Percentiles rank a stretch among this genome's conserved stretches.
Evolutionary conservation across 2,888 invertebrate genomes (phyloP).

Genomic region (Dioctria linearis): DNA sequence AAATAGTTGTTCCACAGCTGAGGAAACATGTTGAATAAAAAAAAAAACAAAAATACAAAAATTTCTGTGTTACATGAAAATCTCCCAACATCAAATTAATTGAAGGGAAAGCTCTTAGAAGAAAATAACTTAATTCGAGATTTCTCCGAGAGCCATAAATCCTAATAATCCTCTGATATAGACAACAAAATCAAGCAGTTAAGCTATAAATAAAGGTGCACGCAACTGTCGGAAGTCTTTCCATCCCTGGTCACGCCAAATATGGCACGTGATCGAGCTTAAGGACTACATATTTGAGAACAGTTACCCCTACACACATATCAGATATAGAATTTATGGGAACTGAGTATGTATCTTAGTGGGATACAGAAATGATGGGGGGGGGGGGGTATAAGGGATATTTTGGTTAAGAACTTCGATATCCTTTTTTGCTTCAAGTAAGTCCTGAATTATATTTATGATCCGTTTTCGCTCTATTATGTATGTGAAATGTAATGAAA

Average conservation of each 20-base stretch:
- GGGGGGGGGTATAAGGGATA: too few relatives aligned
- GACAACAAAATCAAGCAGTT: slow-evolving; percentile 12
- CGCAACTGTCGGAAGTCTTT: slow-evolving; percentile 1
- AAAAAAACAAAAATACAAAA: too few relatives aligned
- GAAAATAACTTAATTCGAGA: neutral
- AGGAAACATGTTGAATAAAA: too few relatives aligned
- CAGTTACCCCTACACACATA: neutral
- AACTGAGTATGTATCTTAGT: neutral
- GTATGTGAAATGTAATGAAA: too few relatives aligned
- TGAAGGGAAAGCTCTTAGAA: too few relatives aligned
- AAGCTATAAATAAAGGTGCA: slow-evolving; percentile 4
- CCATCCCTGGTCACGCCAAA: slow-evolving; percentile 8
- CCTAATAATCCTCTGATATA: slow-evolving; percentile 25
- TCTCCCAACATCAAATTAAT: too few relatives aligned
- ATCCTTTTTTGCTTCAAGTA: too few relatives aligned
- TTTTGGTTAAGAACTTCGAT: too few relatives aligned
- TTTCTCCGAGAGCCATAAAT: slow-evolving; percentile 10
- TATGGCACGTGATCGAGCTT: slow-evolving; percentile 2
- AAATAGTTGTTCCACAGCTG: too few relatives aligned
- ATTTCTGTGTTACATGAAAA: too few relatives aligned
- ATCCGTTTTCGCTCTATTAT: too few relatives aligned
- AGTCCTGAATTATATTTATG: too few relatives aligned
- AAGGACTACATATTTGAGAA: neutral
- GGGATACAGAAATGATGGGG: neutral
- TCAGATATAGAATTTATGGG: slow-evolving; percentile 14